phyloP scores from a whole-genome alignment of 1,140 invertebrate species.

The Pseudomyrmex sp. region DNA sequence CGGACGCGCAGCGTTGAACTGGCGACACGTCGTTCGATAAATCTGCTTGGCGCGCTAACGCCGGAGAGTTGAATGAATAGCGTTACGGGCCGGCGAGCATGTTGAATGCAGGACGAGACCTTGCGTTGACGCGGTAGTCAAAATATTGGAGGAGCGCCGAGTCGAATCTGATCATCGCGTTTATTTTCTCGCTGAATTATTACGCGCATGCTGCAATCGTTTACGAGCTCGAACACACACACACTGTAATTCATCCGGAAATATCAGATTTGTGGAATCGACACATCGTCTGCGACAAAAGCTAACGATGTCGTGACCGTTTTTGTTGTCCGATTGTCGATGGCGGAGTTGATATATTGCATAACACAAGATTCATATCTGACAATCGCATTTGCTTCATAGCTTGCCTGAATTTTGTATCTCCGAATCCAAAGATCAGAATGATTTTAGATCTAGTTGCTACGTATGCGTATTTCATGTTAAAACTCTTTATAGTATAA shows the following conservation, averaged over 20 bases:
- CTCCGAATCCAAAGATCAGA: neutral
- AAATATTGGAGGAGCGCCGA: constrained; percentile 80
- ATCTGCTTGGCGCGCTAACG: constrained; percentile 71
- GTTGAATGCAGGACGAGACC: constrained; percentile 72
- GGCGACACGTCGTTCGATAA: constrained; percentile 73
- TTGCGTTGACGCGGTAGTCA: constrained; percentile 80
- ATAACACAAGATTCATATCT: neutral
- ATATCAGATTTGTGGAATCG: constrained; percentile 19
- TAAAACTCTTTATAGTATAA: too few species aligned
- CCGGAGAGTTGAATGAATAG: constrained; percentile 74
- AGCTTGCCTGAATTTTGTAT: neutral
- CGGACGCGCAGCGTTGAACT: constrained; percentile 67
- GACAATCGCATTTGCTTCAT: neutral
- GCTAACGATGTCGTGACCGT: neutral
- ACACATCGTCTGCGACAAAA: constrained; percentile 16
- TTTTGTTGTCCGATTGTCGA: constrained; percentile 2
- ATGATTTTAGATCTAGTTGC: neutral
- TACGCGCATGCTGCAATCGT: too few species aligned
- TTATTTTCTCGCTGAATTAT: constrained; percentile 43
- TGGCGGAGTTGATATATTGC: neutral
- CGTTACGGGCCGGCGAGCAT: constrained; percentile 77
- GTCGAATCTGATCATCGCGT: constrained; percentile 33
- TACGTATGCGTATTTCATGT: too few species aligned
- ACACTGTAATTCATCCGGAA: neutral
- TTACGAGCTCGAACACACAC: neutral